Percentiles rank a stretch among this genome's conserved stretches.
Evolutionary conservation across 35 echinoderm and acorn worm genomes (phyloP).

Genomic region (Heliocidaris erythrogramma): DNA sequence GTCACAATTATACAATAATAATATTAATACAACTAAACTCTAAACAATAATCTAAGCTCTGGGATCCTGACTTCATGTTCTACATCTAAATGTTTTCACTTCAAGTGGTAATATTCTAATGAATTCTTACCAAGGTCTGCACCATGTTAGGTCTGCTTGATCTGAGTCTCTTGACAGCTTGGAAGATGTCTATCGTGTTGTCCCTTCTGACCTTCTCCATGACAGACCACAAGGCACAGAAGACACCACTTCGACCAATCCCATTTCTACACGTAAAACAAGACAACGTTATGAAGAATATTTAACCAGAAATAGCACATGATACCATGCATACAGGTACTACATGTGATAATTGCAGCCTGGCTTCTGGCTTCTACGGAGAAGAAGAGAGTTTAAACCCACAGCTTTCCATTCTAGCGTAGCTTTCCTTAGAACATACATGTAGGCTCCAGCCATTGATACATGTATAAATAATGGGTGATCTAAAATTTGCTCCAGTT

Average conservation of each 20-base stretch:
- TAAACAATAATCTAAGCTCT: too few relatives aligned
- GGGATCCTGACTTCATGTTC: too few relatives aligned
- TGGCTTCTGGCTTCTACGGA: neutral
- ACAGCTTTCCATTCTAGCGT: too few relatives aligned
- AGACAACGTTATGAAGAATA: neutral
- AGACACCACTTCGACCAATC: constrained; percentile 69
- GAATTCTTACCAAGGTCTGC: constrained; percentile 59
- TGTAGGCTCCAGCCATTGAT: too few relatives aligned
- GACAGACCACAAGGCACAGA: constrained; percentile 52
- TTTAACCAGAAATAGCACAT: neutral
- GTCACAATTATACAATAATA: too few relatives aligned
- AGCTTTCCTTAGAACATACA: too few relatives aligned
- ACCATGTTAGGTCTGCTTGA: constrained; percentile 66
- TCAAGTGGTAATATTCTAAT: too few relatives aligned
- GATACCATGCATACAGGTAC: neutral
- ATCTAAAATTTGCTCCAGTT: too few relatives aligned
- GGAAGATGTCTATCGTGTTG: constrained; percentile 66
- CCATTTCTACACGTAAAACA: constrained; percentile 58
- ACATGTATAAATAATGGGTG: too few relatives aligned
- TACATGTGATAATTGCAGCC: neutral
- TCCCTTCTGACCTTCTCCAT: constrained; percentile 56
- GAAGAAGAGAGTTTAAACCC: neutral
- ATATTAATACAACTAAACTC: too few relatives aligned
- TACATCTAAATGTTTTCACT: too few relatives aligned
- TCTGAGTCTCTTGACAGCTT: constrained; percentile 70